These are phyloP conservation scores for Sceloporus undulatus DNA, from an alignment of 2,113 vertebrate genomes.

Conservation along the genomic window DNA sequence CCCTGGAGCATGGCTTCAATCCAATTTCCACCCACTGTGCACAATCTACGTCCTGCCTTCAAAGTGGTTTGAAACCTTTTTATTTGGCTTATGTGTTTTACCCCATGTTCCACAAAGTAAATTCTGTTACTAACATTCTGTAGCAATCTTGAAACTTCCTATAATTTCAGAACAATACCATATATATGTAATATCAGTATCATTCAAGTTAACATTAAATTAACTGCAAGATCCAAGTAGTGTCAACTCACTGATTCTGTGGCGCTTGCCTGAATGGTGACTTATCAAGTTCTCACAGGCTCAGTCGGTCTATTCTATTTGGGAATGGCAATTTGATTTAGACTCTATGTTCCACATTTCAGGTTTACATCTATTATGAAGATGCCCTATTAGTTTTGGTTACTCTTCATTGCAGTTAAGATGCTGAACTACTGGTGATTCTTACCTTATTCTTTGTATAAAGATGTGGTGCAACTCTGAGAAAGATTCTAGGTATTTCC, in stretches of 20 bases:
- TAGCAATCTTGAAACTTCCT: background rate
- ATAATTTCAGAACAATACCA: background rate
- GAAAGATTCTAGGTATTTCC: constrained; percentile 83
- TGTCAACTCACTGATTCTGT: too few species aligned
- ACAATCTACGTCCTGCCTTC: too few species aligned
- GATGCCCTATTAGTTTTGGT: background rate
- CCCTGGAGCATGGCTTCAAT: too few species aligned
- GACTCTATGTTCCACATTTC: background rate
- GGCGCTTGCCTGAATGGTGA: too few species aligned
- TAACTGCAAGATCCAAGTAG: too few species aligned
- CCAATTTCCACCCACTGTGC: too few species aligned
- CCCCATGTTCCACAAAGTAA: background rate
- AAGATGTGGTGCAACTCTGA: constrained; percentile 77
- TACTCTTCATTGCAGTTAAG: background rate
- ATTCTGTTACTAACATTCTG: background rate
- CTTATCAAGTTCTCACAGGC: too few species aligned
- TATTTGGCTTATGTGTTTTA: too few species aligned
- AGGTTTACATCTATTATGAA: background rate
- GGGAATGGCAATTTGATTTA: too few species aligned
- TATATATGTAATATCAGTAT: background rate
- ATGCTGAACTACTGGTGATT: background rate
- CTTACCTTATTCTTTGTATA: constrained; percentile 90
- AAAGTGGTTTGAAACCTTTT: too few species aligned
- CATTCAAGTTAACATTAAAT: too few species aligned
- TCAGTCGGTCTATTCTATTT: too few species aligned